Base-by-base conservation (phyloP, 2,113 vertebrate species). In the Phocoena phocoena region DNA sequence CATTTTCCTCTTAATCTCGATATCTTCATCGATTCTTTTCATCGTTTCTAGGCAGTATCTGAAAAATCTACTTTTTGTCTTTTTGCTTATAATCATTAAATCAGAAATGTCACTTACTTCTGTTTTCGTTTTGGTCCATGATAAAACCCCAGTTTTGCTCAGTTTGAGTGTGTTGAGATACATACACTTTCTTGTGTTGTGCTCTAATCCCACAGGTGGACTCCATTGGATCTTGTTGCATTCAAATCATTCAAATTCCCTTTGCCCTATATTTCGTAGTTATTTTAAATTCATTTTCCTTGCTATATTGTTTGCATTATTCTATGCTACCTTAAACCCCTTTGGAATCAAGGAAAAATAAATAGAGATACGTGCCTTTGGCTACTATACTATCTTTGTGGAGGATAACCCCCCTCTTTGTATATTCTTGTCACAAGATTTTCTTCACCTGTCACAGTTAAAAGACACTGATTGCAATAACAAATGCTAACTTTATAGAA, bases 251-350 rank as follows among this genome's bases (percentile, higher is more conserved):
- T 91, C 60, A 20, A 76, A 88, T 81, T 85, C 23, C 21, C 17
- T 93, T 67, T 55, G 55, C 23, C 31, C 47, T 23, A 36, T 63
- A 47, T 73, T 81, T 88, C 1, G 9, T 36, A 65, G 33, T 80
- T 87, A 80, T 74, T 90, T 74, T 67, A 79, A 82, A 79, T 79
- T 41, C 70, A 81, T 58, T 82, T 90, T 80, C n/a, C 70, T 85
- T 84, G 31, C 41, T 90, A 7, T 38, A 33, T 77, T 65, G 33
- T 82, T 85, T 93, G 23, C 81, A 26, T 26, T 84, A 60, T n/a
- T 73, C 65, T 63, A 41, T 80, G 20, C 55, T 88, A 67, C 50
- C 65, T 55, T 73, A 83, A 96, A 70, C 88, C 31, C 41, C 74
- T 80, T 62, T n/a, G 47, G 31, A 76, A 62, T 79, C 20, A 96